Evolutionary conservation across 2,888 invertebrate species (phyloP).

Genomic region (Conchocele bisecta): DNA sequence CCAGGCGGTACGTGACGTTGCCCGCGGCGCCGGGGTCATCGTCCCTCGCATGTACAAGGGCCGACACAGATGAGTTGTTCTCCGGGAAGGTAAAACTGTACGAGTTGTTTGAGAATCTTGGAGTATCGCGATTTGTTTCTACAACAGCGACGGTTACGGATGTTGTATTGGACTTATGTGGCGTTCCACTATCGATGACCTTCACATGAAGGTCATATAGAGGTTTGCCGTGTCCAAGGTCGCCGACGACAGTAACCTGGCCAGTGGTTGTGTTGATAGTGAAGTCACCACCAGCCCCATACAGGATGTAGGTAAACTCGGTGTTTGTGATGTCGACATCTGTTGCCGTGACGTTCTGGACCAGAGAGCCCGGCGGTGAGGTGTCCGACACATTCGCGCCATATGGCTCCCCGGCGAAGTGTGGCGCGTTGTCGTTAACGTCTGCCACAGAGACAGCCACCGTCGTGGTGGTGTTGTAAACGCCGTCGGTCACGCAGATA

Average conservation of each 20-base stretch:
- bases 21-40: conserved; percentile 35
- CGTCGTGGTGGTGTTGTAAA: background rate
- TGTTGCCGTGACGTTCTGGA: background rate
- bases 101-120: background rate
- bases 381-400: conserved; percentile 11
- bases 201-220: conserved; percentile 18
- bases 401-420: background rate
- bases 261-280: conserved; percentile 17
- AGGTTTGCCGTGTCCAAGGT: background rate
- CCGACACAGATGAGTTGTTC: conserved; percentile 9
- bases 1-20: conserved; percentile 43
- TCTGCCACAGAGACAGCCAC: conserved; percentile 15
- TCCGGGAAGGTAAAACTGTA: background rate
- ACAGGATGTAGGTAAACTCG: conserved; percentile 15
- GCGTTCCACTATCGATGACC: conserved; percentile 23
- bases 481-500: conserved; percentile 22
- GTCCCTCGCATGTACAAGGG: conserved; percentile 38
- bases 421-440: conserved; percentile 21
- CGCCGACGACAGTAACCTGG: background rate
- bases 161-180: conserved; percentile 5
- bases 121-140: conserved; percentile 3
- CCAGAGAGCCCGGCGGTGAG: background rate
- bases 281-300: conserved; percentile 14
- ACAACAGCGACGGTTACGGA: background rate
- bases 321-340: conserved; percentile 23